These are phyloP conservation scores for Argyresthia goedartella DNA, from an alignment of 2,888 invertebrate genomes.

Conservation along the genomic window DNA sequence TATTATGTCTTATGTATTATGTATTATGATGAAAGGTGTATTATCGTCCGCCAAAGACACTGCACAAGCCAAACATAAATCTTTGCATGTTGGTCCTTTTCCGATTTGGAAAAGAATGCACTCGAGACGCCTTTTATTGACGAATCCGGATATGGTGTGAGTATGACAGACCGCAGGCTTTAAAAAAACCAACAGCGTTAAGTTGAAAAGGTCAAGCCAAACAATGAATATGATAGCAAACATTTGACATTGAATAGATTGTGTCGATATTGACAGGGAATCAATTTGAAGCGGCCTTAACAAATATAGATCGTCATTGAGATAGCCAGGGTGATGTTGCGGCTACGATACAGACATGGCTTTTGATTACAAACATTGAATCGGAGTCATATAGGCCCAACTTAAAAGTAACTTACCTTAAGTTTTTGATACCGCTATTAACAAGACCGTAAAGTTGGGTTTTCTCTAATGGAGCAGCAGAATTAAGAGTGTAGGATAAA, in stretches of 20 bases:
- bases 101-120: too few species aligned
- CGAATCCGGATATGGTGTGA: background rate
- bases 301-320: constrained; percentile 58
- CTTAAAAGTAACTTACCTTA: background rate
- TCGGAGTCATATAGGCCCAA: constrained; percentile 31
- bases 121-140: too few species aligned
- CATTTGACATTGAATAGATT: constrained; percentile 52
- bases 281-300: constrained; percentile 54
- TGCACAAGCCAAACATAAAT: too few species aligned
- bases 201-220: constrained; percentile 37
- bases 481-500: too few species aligned
- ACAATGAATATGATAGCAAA: constrained; percentile 48
- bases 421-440: too few species aligned
- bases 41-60: too few species aligned
- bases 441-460: too few species aligned
- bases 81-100: too few species aligned
- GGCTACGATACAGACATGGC: constrained; percentile 63
- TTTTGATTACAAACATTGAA: constrained; percentile 64
- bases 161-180: constrained; percentile 11
- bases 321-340: constrained; percentile 51
- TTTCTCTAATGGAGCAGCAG: too few species aligned
- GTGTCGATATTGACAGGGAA: constrained; percentile 58
- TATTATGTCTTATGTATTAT: too few species aligned
- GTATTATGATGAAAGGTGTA: too few species aligned
- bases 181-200: constrained; percentile 5